These are phyloP conservation scores for Muschampia plurimacula DNA, from an alignment of 2,888 invertebrate species.

Conservation along the genomic window DNA sequence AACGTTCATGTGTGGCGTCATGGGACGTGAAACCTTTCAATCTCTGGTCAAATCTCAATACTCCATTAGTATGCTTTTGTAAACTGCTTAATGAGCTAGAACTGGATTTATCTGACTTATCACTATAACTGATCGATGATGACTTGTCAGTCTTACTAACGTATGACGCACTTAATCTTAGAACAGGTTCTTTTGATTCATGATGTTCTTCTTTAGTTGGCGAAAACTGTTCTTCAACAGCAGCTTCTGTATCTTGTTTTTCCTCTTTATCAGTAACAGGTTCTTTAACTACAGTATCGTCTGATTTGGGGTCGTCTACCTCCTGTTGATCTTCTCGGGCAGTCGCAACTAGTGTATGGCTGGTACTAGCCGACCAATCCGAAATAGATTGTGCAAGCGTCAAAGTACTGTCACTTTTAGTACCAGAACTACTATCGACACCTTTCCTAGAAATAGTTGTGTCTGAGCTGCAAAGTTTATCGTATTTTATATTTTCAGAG, in stretches of 20 bases:
- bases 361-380: constrained; percentile 93
- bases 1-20: constrained; percentile 67
- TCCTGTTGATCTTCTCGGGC: constrained; percentile 78
- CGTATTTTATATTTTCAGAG: constrained; percentile 84
- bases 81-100: constrained; percentile 81
- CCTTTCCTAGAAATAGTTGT: constrained; percentile 81
- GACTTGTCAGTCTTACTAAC: constrained; percentile 74
- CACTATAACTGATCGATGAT: constrained; percentile 82
- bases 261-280: constrained; percentile 55
- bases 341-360: constrained; percentile 90
- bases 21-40: constrained; percentile 63
- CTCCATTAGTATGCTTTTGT: constrained; percentile 76
- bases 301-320: constrained; percentile 75
- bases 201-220: constrained; percentile 54
- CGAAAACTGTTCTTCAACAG: constrained; percentile 55
- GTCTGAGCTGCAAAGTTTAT: constrained; percentile 87
- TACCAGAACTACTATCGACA: constrained; percentile 88
- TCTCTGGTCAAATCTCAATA: constrained; percentile 72
- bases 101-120: constrained; percentile 82
- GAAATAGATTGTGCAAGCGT: constrained; percentile 92
- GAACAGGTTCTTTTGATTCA: constrained; percentile 63
- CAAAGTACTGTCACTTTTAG: constrained; percentile 92
- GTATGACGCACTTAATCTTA: constrained; percentile 67
- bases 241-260: constrained; percentile 55
- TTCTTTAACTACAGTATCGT: constrained; percentile 79